These are phyloP conservation scores for Nannoperca obscura DNA, from an alignment of 2,797 vertebrate genomes.

Conservation along the genomic window DNA sequence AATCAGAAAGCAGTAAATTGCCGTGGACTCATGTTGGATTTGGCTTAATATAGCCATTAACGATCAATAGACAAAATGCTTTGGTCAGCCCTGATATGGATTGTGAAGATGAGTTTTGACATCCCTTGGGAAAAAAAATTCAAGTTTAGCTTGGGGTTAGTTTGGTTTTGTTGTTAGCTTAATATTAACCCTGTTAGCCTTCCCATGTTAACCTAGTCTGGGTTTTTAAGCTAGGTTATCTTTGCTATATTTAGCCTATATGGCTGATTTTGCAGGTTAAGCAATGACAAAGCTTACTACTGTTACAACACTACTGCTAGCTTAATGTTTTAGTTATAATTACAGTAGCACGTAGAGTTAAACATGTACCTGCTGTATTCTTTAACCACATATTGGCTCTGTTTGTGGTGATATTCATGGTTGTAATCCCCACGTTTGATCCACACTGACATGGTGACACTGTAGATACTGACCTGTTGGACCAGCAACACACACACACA, in stretches of 20 bases:
- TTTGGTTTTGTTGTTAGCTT: slow-evolving; percentile 18
- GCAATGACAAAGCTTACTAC: slow-evolving; percentile 18
- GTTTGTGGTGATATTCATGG: slow-evolving; percentile 79
- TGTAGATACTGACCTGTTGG: slow-evolving; percentile 73
- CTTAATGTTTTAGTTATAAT: slow-evolving; percentile 25
- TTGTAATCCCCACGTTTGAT: slow-evolving; percentile 73
- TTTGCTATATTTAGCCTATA: neutral
- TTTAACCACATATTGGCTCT: slow-evolving; percentile 81
- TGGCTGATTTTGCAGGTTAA: slow-evolving; percentile 19
- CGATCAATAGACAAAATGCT: neutral
- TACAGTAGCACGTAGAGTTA: neutral
- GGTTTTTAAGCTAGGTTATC: neutral
- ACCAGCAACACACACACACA: slow-evolving; percentile 54
- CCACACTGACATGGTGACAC: slow-evolving; percentile 76
- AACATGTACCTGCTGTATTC: slow-evolving; percentile 82
- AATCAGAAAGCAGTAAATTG: neutral
- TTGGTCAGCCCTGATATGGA: neutral
- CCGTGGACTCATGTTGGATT: neutral
- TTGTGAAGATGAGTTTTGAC: neutral
- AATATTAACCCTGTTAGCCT: slow-evolving; percentile 22
- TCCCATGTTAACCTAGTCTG: neutral
- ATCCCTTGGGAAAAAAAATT: neutral
- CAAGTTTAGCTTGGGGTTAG: slow-evolving; percentile 13
- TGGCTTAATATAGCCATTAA: neutral
- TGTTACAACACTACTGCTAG: slow-evolving; percentile 34